Evolutionary conservation across 1,140 invertebrate genomes (phyloP).

Genomic region (Caerostris darwini): DNA sequence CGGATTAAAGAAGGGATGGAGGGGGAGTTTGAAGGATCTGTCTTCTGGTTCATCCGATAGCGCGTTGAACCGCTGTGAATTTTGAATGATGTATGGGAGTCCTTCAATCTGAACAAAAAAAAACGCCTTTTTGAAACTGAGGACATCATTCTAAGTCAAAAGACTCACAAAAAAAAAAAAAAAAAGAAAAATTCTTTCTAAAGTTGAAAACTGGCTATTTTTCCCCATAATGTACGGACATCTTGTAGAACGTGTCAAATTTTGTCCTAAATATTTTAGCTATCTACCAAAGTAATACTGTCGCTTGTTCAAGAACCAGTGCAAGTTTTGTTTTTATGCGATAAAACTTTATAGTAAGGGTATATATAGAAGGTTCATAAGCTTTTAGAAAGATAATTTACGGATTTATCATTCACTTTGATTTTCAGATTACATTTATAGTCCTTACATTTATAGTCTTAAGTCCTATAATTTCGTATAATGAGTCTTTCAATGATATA

Average conservation of each 20-base stretch:
- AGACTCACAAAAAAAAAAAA: not conserved
- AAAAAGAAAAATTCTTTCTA: not conserved
- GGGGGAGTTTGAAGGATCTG: slow-evolving; percentile 3
- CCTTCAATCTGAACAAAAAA: slow-evolving; percentile 15
- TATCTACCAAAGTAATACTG: not conserved
- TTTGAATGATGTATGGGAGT: slow-evolving; percentile 43
- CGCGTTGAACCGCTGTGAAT: slow-evolving; percentile 37
- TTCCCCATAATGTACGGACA: not conserved
- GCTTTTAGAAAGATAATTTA: no score
- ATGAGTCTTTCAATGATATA: no score
- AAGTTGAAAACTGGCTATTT: slow-evolving; percentile 14
- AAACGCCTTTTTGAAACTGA: slow-evolving; percentile 19
- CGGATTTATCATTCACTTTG: no score
- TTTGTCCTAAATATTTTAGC: not conserved
- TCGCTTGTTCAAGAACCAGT: not conserved
- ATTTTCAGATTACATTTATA: no score
- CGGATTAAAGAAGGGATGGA: not conserved
- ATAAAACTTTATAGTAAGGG: no score
- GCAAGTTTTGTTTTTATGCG: no score
- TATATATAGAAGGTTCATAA: no score
- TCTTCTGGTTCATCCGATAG: slow-evolving; percentile 2
- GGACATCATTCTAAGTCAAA: slow-evolving; percentile 44
- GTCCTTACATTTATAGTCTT: no score
- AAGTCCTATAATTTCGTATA: no score
- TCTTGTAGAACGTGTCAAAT: not conserved